Evolutionary conservation across 2,888 invertebrate species (phyloP), one percentile per base, ranked within the genome.

Genomic region (Melieria crassipennis): DNA sequence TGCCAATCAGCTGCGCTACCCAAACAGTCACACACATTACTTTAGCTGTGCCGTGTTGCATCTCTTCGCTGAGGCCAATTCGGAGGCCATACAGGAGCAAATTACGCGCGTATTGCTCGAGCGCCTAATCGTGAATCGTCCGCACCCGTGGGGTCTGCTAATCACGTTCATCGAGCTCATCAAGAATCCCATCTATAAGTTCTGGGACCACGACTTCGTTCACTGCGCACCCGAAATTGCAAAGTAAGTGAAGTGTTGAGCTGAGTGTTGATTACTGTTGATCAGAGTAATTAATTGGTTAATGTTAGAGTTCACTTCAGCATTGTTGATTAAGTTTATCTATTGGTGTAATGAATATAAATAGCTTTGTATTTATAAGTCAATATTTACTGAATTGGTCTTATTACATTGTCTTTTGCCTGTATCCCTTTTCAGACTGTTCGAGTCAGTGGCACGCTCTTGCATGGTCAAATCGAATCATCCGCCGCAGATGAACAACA

Each of bases 201-300:
- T 99, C 88, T 99, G 99, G 99, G 92, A 93, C 77, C 99, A 99
- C 84, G 98, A 99, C 83, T 99, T 99, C 88, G 99, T 99, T 1
- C 97, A 98, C 84, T 99, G 99, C 87, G 99, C 99, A 30, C 98
- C 99, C 1, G 99, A 99, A 88, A 99, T 99, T 81, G 98, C 98
- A 89, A 98, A 98, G 97, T 97, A 88, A 91, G 94, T 90, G 56
- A 5, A 45, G 30, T 30, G 30, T 30, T 30, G 3, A 30, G 30
- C 30, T 30, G 30, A 30, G 30, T 30, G 30, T 30, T 30, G 30
- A 30, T 30, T 30, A 30, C 16, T 16, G 16, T 16, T 16, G 16
- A 16, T 16, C 16, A 16, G 16, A 16, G 16, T 16, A 16, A 16
- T 16, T 16, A 16, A 16, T 16, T 16, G 16, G 16, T 16, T 16